A percentile compares a stretch with the other conserved stretches of the same genome.
Conservation (phyloP, 2,888 invertebrate species). For the Agrotis puta region DNA sequence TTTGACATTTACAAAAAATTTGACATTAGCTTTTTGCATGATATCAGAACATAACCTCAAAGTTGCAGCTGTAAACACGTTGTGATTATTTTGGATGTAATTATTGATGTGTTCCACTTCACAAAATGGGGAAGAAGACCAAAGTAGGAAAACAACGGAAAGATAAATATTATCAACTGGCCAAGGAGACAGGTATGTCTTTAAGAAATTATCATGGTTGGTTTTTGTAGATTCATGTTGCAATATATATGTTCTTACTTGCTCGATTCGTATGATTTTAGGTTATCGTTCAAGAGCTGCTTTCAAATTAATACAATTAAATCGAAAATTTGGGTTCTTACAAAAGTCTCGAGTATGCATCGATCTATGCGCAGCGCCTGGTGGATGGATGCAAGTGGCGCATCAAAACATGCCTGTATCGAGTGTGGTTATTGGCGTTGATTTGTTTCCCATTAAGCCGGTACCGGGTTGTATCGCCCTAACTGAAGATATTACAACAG, state of each 20-base stretch:
- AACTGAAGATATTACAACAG: slow-evolving; percentile 98
- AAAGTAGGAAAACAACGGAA: slow-evolving; percentile 99
- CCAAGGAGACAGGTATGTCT: slow-evolving; percentile 98
- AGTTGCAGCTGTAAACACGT: slow-evolving; percentile 44
- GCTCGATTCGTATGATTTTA: slow-evolving; percentile 77
- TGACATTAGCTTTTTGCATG: background rate
- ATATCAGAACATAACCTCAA: slow-evolving; percentile 38
- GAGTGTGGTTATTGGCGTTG: slow-evolving; percentile 98
- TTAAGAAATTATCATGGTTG: background rate
- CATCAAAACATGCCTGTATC: slow-evolving; percentile 99
- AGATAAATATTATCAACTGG: slow-evolving; percentile 99
- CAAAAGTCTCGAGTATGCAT: slow-evolving; percentile 98
- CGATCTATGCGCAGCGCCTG: slow-evolving; percentile 99
- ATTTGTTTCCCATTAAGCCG: slow-evolving; percentile 97
- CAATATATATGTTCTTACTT: background rate
- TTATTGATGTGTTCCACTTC: slow-evolving; percentile 24
- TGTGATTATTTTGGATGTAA: slow-evolving; percentile 22
- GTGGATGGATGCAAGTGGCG: slow-evolving; percentile 99
- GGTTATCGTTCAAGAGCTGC: slow-evolving; percentile 99
- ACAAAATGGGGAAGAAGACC: slow-evolving; percentile 97
- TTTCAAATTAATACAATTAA: slow-evolving; percentile 99
- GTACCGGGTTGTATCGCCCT: slow-evolving; percentile 97
- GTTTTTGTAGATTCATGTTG: background rate
- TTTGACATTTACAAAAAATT: too few relatives aligned
- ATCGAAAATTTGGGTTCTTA: slow-evolving; percentile 98